A percentile compares a stretch with the other conserved stretches of the same genome.
These are phyloP conservation scores for Microcebus ravelobensis DNA, from an alignment of 2,113 vertebrate species.

Conservation along the genomic window DNA sequence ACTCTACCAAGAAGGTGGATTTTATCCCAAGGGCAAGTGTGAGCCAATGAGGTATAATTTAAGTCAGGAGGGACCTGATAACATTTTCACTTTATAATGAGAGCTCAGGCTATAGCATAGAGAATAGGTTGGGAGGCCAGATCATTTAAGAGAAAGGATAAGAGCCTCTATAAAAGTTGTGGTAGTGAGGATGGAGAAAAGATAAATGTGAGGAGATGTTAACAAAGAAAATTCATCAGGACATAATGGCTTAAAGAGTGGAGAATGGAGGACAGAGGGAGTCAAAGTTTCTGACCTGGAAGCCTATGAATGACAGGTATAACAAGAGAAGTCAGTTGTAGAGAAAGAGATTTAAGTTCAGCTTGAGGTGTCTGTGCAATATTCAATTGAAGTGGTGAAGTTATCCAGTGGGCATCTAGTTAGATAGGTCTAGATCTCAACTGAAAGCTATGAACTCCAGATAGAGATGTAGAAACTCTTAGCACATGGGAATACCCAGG, in stretches of 20 bases:
- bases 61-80: not conserved
- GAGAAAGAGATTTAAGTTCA: not conserved
- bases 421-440: not conserved
- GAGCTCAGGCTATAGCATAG: not conserved
- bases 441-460: not conserved
- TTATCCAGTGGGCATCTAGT: not conserved
- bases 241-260: not conserved
- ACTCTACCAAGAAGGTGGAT: not conserved
- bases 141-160: not conserved
- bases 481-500: not conserved
- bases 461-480: not conserved
- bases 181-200: not conserved
- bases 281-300: not conserved
- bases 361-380: not conserved
- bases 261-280: too few relatives aligned
- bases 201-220: not conserved
- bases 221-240: not conserved
- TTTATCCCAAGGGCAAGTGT: not conserved
- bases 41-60: not conserved
- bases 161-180: not conserved
- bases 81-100: conserved; percentile 1
- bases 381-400: not conserved
- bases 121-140: not conserved
- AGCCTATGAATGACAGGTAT: not conserved
- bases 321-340: not conserved